A percentile compares a stretch with the other conserved stretches of the same genome.
These are phyloP conservation scores for Drosophila nigromelanica DNA, from an alignment of 1,140 invertebrate genomes.

Conservation along the genomic window DNA sequence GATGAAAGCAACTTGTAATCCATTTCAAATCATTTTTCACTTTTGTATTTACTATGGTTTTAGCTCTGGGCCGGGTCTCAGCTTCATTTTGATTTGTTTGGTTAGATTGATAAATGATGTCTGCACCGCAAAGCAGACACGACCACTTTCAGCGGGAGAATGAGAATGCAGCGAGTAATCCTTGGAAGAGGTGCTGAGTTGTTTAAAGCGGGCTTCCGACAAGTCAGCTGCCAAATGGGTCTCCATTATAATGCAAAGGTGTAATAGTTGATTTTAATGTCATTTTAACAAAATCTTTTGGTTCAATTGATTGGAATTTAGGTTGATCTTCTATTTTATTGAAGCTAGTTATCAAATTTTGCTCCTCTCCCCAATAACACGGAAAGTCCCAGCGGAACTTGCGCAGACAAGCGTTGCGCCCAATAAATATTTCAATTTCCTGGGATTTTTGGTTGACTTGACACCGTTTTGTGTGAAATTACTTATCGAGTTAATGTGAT, in stretches of 20 bases:
- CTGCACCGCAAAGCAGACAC: constrained; percentile 72
- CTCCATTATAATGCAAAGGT: not conserved
- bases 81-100: constrained; percentile 78
- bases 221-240: constrained; percentile 1
- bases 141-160: constrained; percentile 44
- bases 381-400: constrained; percentile 33
- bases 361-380: not conserved
- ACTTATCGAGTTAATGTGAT: constrained; percentile 74
- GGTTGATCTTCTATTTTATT: no score
- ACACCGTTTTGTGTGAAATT: constrained; percentile 68
- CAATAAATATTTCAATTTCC: constrained; percentile 75
- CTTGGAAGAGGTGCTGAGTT: constrained; percentile 13
- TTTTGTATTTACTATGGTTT: constrained; percentile 63
- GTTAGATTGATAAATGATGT: constrained; percentile 78
- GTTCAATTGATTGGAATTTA: not conserved
- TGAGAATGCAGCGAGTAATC: not conserved
- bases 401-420: constrained; percentile 2
- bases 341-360: no score
- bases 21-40: constrained; percentile 81
- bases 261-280: not conserved
- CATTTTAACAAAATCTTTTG: not conserved
- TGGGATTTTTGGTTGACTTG: constrained; percentile 72
- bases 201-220: not conserved
- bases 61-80: constrained; percentile 29
- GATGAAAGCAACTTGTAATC: constrained; percentile 77